Conservation (phyloP, 2,797 vertebrate species). For the Pygocentrus nattereri region DNA sequence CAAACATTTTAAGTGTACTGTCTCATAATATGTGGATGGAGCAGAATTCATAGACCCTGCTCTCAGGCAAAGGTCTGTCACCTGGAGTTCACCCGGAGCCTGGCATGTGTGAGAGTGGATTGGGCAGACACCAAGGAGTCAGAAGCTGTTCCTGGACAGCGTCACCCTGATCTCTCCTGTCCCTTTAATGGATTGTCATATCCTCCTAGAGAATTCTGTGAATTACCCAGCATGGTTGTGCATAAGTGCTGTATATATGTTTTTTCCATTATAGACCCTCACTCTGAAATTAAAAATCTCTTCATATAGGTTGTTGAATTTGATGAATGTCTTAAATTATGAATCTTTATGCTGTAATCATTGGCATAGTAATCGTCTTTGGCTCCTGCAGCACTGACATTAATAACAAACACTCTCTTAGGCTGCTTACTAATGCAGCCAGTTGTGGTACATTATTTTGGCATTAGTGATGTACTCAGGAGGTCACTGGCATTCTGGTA, state of each 20-base stretch:
- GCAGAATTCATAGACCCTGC: background rate
- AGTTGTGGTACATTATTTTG: background rate
- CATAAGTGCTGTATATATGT: slow-evolving; percentile 3
- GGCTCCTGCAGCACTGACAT: no score
- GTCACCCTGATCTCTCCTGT: background rate
- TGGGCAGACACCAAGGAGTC: background rate
- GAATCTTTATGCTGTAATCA: background rate
- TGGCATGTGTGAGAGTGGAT: background rate
- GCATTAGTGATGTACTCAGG: background rate
- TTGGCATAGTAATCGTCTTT: background rate
- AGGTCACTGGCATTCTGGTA: no score
- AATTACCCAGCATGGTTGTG: background rate
- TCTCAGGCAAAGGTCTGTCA: background rate
- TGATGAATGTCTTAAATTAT: background rate
- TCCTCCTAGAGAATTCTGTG: background rate
- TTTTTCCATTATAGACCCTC: background rate
- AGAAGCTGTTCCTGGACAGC: slow-evolving; percentile 11
- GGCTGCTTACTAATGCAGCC: background rate
- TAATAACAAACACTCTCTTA: no score
- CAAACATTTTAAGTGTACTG: no score
- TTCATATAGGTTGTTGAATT: slow-evolving; percentile 1
- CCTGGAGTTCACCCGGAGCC: background rate
- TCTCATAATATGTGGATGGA: background rate
- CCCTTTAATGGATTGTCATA: background rate
- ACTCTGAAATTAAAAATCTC: background rate